phyloP scores from a whole-genome alignment of 2,888 invertebrate species.

The Zygaena filipendulae region DNA sequence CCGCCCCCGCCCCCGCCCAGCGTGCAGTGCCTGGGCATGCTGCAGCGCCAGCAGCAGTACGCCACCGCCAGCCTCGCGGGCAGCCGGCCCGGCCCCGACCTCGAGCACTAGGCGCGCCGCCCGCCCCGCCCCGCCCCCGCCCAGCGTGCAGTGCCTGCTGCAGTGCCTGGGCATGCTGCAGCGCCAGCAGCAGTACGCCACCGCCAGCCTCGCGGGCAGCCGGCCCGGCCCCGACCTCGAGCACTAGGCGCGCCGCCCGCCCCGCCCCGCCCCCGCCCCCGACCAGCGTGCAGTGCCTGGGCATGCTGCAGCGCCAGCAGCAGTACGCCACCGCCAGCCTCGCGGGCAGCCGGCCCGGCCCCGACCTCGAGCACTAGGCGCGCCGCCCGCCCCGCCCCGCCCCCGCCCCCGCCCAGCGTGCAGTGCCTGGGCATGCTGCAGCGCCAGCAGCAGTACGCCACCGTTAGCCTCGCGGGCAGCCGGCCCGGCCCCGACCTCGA shows the following conservation, averaged over 20 bases:
- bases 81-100: constrained; percentile 31
- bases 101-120: too few relatives aligned
- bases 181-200: constrained; percentile 71
- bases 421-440: constrained; percentile 90
- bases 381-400: too few relatives aligned
- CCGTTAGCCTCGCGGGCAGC: constrained; percentile 33
- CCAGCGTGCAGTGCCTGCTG: constrained; percentile 87
- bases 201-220: constrained; percentile 33
- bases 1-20: too few relatives aligned
- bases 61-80: constrained; percentile 37
- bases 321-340: constrained; percentile 46
- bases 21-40: constrained; percentile 87
- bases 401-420: too few relatives aligned
- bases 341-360: constrained; percentile 29
- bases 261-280: too few relatives aligned
- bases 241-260: too few relatives aligned
- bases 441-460: constrained; percentile 71
- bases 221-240: constrained; percentile 29
- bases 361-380: too few relatives aligned
- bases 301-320: constrained; percentile 82
- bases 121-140: constrained; percentile 91
- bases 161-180: constrained; percentile 90
- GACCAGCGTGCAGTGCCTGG: constrained; percentile 90
- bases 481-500: constrained; percentile 29
- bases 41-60: constrained; percentile 78